A percentile compares a stretch with the other conserved stretches of the same genome.
These are phyloP conservation scores for Pogona vitticeps DNA, from an alignment of 2,113 vertebrate species.

Conservation along the genomic window DNA sequence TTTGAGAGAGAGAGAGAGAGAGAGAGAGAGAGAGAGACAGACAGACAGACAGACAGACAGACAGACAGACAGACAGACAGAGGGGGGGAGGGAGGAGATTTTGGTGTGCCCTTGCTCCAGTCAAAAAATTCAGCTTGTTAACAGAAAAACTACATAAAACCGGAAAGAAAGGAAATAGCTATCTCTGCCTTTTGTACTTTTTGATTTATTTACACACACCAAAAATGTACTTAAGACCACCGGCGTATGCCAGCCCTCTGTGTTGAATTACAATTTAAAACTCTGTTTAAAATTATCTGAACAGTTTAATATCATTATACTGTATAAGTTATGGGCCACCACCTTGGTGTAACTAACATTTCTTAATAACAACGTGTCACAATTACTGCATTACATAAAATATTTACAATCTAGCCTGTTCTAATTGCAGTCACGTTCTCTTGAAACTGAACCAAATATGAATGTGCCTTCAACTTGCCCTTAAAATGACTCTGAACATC, in stretches of 20 bases:
- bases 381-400: slow-evolving; percentile 9
- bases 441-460: not conserved
- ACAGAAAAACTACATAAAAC: slow-evolving; percentile 38
- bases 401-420: not conserved
- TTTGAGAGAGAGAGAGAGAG: too few relatives aligned
- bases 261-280: not conserved
- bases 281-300: slow-evolving; percentile 37
- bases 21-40: too few relatives aligned
- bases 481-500: slow-evolving; percentile 6
- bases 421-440: not conserved
- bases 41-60: too few relatives aligned
- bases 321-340: slow-evolving; percentile 20
- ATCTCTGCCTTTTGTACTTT: slow-evolving; percentile 31
- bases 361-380: slow-evolving; percentile 13
- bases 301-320: slow-evolving; percentile 30
- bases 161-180: slow-evolving; percentile 46
- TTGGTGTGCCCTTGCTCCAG: slow-evolving; percentile 37
- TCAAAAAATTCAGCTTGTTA: slow-evolving; percentile 40
- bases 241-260: slow-evolving; percentile 42
- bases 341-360: slow-evolving; percentile 26
- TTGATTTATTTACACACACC: not conserved
- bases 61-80: too few relatives aligned
- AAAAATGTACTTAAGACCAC: slow-evolving; percentile 52
- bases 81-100: slow-evolving; percentile 29
- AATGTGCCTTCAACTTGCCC: not conserved